These are phyloP conservation scores for Myotis planiceps DNA, from an alignment of 2,797 vertebrate species.

Conservation along the genomic window DNA sequence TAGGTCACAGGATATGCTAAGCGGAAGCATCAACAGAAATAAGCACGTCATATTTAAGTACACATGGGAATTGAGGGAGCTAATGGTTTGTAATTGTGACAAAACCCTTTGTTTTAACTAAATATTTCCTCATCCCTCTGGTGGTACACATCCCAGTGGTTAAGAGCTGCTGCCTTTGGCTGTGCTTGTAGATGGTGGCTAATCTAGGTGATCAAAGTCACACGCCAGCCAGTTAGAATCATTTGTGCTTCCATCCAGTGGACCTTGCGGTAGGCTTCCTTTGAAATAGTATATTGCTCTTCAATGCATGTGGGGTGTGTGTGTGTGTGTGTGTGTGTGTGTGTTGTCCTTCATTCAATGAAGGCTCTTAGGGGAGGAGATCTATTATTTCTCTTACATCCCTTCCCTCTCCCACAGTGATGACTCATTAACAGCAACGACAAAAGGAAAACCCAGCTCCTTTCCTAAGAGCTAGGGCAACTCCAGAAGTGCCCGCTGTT, in stretches of 20 bases:
- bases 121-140: neutral
- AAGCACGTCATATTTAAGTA: neutral
- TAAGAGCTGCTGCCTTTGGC: neutral
- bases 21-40: neutral
- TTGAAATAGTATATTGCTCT: neutral
- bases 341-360: neutral
- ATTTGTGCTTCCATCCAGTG: no score
- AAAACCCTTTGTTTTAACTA: neutral
- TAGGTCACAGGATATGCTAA: neutral
- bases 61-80: neutral
- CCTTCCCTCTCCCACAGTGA: neutral
- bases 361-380: neutral
- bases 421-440: neutral
- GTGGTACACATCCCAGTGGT: no score
- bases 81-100: neutral
- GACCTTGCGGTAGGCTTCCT: neutral
- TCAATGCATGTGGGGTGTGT: neutral
- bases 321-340: no score
- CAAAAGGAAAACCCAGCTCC: neutral
- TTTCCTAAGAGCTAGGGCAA: neutral
- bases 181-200: neutral
- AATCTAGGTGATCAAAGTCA: neutral
- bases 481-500: neutral
- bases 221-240: neutral
- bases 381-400: neutral